Evolutionary conservation across 2,888 invertebrate genomes (phyloP).

Genomic region (Abrostola triplasia): DNA sequence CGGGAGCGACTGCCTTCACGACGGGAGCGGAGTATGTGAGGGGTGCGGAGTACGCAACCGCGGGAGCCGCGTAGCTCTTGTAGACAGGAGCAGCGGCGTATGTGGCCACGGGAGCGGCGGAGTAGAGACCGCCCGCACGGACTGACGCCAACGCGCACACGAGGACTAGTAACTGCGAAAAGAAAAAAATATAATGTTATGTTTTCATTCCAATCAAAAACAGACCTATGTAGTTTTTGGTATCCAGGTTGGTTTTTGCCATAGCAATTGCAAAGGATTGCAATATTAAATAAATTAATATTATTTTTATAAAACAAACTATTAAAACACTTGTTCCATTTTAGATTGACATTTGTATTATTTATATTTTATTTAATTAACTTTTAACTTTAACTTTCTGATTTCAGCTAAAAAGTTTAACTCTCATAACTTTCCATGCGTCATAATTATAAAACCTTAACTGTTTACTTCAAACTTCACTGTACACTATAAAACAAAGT

Average conservation of each 20-base stretch:
- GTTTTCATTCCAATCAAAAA: too few relatives aligned
- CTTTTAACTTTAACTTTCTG: too few relatives aligned
- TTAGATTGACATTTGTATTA: too few relatives aligned
- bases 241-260: too few relatives aligned
- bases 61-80: slow-evolving; percentile 67
- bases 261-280: too few relatives aligned
- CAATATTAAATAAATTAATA: too few relatives aligned
- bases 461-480: slow-evolving; percentile 21
- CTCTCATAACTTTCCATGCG: neutral
- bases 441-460: slow-evolving; percentile 6
- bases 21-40: slow-evolving; percentile 71
- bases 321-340: too few relatives aligned
- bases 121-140: slow-evolving; percentile 85
- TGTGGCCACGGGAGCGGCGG: slow-evolving; percentile 54
- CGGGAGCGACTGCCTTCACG: slow-evolving; percentile 75
- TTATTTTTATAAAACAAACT: too few relatives aligned
- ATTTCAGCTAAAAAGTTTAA: too few relatives aligned
- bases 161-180: slow-evolving; percentile 84
- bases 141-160: slow-evolving; percentile 87
- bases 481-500: slow-evolving; percentile 60
- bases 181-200: slow-evolving; percentile 12
- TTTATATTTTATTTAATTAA: too few relatives aligned
- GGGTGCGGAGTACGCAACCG: slow-evolving; percentile 64
- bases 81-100: slow-evolving; percentile 63
- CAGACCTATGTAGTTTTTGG: too few relatives aligned